Conservation (phyloP, 2,113 vertebrate species). For the Grallaria varia region DNA sequence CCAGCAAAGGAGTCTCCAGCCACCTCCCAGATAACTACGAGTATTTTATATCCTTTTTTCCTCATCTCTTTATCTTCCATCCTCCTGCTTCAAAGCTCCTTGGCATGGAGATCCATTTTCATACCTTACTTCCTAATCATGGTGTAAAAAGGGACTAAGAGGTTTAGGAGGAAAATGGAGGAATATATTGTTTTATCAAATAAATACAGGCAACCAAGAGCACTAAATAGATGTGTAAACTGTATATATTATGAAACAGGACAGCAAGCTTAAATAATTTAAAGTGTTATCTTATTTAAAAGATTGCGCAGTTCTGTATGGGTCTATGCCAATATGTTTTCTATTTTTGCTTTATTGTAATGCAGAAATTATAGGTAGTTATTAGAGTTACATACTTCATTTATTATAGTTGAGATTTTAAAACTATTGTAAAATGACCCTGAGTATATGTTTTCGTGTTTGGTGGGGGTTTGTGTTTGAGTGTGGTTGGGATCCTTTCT, state of each 20-base stretch:
- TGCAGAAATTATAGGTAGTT: background rate
- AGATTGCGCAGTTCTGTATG: background rate
- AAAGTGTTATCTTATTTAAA: background rate
- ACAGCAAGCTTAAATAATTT: background rate
- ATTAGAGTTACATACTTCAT: background rate
- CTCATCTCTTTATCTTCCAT: background rate
- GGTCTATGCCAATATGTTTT: background rate
- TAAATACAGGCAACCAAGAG: background rate
- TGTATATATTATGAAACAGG: background rate
- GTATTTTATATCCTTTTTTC: background rate
- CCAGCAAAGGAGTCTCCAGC: background rate
- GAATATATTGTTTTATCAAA: background rate
- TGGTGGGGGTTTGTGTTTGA: background rate
- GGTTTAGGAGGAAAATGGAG: background rate
- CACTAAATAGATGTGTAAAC: background rate
- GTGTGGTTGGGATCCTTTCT: background rate
- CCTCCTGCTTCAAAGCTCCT: background rate
- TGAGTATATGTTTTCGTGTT: background rate
- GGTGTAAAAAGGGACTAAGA: background rate
- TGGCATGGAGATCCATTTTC: background rate
- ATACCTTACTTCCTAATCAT: background rate
- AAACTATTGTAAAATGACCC: background rate
- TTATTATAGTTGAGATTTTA: background rate
- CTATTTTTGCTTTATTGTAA: background rate
- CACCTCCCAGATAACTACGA: background rate